Evolutionary conservation across 2,113 vertebrate genomes (phyloP), one percentile per base, ranked within the genome.

Genomic region (Scomber colias): DNA sequence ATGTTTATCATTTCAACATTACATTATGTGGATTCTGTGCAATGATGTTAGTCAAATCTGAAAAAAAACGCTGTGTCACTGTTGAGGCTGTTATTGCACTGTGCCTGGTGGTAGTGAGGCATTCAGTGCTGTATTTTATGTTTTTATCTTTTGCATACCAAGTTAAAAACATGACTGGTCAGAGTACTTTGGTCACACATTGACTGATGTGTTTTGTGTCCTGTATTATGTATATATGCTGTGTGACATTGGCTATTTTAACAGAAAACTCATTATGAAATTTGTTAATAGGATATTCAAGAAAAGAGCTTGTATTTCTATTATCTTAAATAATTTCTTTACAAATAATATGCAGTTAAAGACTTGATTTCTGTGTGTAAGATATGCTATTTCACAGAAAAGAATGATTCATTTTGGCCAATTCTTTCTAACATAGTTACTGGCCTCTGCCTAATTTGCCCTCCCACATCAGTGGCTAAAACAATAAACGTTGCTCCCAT

Each of bases 51-150:
- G 45, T 35, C 55, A 50, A 54, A 59, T 57, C 14, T 56, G 19
- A 60, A 35, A 35, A 35, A 40, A 40, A 40, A 40, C 35, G 77
- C 66, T 45, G 40, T 31, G 53, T 77, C 73, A 77, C 73, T 74
- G 68, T 70, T 73, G 19, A 49, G 24, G 11, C 15, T 62, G 15
- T 61, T 17, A 16, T 31, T 24, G 10, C 1, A 1, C 27, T 56
- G 75, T 56, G 69, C 53, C 48, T 45, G 15, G 7, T 57, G 44
- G 17, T 50, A 54, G 48, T 19, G 57, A 63, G 21, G n/a, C 15
- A 4, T 17, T 66, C 17, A 24, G 3, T 24, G 11, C 0, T 17
- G 30, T 24, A 7, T 40, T 40, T 9, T 40, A 40, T 40, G 9
- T 51, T 64, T 50, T 30, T 15, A 6, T 45, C 27, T 65, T 48